Conservation (phyloP, 2,797 vertebrate genomes). For the Pangasius djambal region DNA sequence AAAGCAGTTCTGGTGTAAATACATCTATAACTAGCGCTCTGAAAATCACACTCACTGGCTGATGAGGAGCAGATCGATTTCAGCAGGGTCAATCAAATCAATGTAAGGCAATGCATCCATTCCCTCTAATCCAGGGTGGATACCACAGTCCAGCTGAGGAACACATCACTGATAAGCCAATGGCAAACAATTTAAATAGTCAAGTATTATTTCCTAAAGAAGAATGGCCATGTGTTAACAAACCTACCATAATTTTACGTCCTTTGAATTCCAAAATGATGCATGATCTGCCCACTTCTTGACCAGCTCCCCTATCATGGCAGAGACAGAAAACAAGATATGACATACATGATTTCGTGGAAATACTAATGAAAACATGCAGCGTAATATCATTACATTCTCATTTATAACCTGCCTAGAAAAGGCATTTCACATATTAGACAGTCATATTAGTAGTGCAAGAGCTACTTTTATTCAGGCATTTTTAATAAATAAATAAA, state of each 20-base stretch:
- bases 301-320: conserved; percentile 87
- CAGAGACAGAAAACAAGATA: background rate
- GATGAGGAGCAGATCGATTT: conserved; percentile 94
- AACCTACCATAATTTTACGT: conserved; percentile 93
- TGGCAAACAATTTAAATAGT: background rate
- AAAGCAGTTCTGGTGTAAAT: background rate
- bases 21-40: background rate
- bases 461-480: background rate
- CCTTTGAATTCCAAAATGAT: conserved; percentile 97
- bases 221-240: background rate
- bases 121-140: conserved; percentile 93
- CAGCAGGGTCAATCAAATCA: conserved; percentile 92
- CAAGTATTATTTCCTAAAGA: background rate
- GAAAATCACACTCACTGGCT: conserved; percentile 84
- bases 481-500: background rate
- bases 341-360: background rate
- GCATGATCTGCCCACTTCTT: conserved; percentile 94
- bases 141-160: conserved; percentile 91
- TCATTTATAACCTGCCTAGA: background rate
- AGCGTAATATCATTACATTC: background rate
- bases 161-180: conserved; percentile 14
- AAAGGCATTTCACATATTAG: background rate
- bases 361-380: background rate
- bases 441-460: background rate
- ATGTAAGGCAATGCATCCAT: conserved; percentile 97